Evolutionary conservation across 1,140 invertebrate species (phyloP).

Genomic region (Heliconius eleuchia): DNA sequence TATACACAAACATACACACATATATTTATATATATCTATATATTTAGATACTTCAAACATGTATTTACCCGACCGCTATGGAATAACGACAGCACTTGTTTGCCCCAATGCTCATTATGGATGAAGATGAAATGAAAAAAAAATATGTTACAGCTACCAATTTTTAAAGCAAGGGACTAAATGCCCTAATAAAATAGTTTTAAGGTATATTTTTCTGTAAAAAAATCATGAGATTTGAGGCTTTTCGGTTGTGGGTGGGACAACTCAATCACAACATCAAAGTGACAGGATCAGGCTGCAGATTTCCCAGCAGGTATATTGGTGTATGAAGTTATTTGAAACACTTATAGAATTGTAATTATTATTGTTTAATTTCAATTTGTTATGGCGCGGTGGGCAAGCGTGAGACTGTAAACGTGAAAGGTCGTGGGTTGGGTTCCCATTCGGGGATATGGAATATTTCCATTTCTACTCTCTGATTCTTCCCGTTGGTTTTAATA

Average conservation of each 20-base stretch:
- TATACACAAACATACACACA: background rate
- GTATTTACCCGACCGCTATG: background rate
- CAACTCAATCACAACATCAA: conserved; percentile 24
- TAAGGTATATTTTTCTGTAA: background rate
- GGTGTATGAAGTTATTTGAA: background rate
- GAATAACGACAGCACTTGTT: conserved; percentile 14
- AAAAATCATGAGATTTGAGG: background rate
- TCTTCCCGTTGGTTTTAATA: too few species aligned
- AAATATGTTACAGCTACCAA: conserved; percentile 4
- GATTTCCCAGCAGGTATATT: conserved; percentile 19
- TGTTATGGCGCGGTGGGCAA: too few species aligned
- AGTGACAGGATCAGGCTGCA: conserved; percentile 16
- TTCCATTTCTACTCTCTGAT: too few species aligned
- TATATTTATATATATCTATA: background rate
- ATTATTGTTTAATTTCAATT: background rate
- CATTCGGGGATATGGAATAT: too few species aligned
- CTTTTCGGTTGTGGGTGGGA: background rate
- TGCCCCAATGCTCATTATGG: conserved; percentile 17
- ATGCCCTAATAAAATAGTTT: fast-evolving
- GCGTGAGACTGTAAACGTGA: too few species aligned
- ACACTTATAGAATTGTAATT: background rate
- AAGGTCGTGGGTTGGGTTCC: too few species aligned
- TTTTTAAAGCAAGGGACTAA: background rate
- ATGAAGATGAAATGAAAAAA: conserved; percentile 14
- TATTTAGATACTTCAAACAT: conserved; percentile 14